A percentile compares a stretch with the other conserved stretches of the same genome.
phyloP scores from a whole-genome alignment of 2,888 invertebrate species.

The Lasioglossum lativentre region DNA sequence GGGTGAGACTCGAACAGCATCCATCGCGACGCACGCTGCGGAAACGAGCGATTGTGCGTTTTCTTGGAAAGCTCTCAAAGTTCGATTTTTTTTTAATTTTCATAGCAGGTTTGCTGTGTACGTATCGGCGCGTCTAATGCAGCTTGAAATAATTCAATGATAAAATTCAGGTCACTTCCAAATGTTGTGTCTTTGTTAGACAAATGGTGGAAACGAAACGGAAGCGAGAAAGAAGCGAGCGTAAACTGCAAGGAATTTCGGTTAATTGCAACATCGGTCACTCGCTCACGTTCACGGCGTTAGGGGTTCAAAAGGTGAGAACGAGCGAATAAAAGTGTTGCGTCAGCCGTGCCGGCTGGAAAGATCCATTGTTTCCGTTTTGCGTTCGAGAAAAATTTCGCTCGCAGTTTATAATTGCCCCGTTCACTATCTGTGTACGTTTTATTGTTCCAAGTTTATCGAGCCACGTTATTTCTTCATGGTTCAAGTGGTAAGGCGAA shows the following conservation, averaged over 20 bases:
- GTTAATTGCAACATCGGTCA: constrained; percentile 49
- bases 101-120: background rate
- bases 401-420: constrained; percentile 57
- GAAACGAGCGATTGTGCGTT: background rate
- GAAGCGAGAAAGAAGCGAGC: background rate
- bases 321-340: constrained; percentile 47
- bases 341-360: constrained; percentile 44
- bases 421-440: constrained; percentile 49
- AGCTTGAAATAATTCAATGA: background rate
- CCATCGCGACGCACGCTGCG: background rate
- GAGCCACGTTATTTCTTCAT: constrained; percentile 48
- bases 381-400: constrained; percentile 37
- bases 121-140: background rate
- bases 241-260: constrained; percentile 40
- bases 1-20: constrained; percentile 1
- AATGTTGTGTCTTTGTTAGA: too few relatives aligned
- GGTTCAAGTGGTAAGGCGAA: constrained; percentile 40
- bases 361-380: constrained; percentile 62
- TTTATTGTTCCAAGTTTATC: constrained; percentile 51
- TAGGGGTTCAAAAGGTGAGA: constrained; percentile 51
- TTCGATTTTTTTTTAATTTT: background rate
- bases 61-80: background rate
- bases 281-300: constrained; percentile 39
- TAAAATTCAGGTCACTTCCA: background rate
- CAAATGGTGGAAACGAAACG: background rate